Evolutionary conservation across 2,113 vertebrate species (phyloP), one percentile per base, ranked within the genome.

Genomic region (Brachionichthys hirsutus): DNA sequence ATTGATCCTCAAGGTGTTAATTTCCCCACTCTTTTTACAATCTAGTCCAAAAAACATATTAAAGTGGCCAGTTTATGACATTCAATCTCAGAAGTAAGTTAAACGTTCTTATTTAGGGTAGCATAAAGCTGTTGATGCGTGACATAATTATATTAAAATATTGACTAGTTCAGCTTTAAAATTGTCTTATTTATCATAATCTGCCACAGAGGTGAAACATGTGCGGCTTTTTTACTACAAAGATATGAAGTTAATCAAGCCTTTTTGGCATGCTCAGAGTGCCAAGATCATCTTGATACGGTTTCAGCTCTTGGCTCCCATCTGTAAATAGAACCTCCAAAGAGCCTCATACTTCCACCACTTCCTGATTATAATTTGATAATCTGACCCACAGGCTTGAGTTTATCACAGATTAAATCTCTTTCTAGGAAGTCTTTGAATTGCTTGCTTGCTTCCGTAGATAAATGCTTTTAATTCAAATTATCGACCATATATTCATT

Each of bases 371-470:
- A 24, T 44, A 17, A 67, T 48, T 51, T 66, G 59, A 79, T 77
- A 67, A 75, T 76, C 63, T 40, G 22, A 66, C 49, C 69, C 50
- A 40, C 9, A 19, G 59, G 24, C 63, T 47, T n/a, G 16, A 50
- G 24, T 67, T 81, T 79, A 73, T 70, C 73, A 18, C 41, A 24
- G 16, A 1, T 17, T 34, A 62, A 62, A 71, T 70, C 64, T 56
- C 34, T 65, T 75, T 70, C 22, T 53, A n/a, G 20, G 44, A 81
- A 58, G 16, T 45, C 73, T 58, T 48, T 3, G 56, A 73, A 73
- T 67, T 62, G 69, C 79, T 70, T 42, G 12, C 56, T 56, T 44
- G 61, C 42, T 16, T 70, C 40, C 3, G 16, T 56, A 42, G 51
- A 64, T 68, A 69, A 78, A 73, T 59, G 45, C 55, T 30, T 11